Conservation (phyloP, 2,888 invertebrate genomes). For the Caenorhabditis panamensis region DNA sequence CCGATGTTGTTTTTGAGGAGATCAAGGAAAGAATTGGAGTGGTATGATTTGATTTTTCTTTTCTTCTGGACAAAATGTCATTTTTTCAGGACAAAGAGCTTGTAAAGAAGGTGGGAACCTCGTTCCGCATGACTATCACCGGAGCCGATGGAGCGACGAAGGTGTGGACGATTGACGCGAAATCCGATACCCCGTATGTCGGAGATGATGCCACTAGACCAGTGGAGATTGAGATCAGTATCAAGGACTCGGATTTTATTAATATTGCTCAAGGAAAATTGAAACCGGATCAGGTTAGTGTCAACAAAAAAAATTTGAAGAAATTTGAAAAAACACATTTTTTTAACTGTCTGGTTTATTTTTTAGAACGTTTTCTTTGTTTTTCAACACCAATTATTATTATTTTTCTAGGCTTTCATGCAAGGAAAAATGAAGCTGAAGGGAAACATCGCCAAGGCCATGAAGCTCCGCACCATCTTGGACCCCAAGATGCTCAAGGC, state of each 20-base stretch:
- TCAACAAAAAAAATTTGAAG: background rate
- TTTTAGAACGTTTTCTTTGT: background rate
- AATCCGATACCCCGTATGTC: conserved; percentile 78
- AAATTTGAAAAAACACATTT: no score
- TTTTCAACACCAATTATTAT: background rate
- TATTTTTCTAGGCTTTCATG: conserved; percentile 83
- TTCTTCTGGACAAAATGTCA: background rate
- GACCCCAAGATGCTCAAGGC: conserved; percentile 81
- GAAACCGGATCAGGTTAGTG: conserved; percentile 93
- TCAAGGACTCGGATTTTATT: conserved; percentile 91
- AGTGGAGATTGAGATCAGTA: conserved; percentile 85
- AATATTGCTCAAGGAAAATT: conserved; percentile 92
- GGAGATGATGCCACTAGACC: conserved; percentile 65
- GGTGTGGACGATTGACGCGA: conserved; percentile 90
- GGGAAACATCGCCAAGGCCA: conserved; percentile 96
- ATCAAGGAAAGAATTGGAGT: conserved; percentile 84
- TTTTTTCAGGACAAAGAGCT: conserved; percentile 83
- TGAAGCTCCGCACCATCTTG: conserved; percentile 90
- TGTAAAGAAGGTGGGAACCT: conserved; percentile 88
- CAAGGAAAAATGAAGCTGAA: conserved; percentile 94
- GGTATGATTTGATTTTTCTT: conserved; percentile 19
- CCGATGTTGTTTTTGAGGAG: conserved; percentile 88
- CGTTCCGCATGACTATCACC: conserved; percentile 92
- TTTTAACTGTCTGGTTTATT: no score
- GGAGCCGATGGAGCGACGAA: conserved; percentile 87